A percentile compares a stretch with the other conserved stretches of the same genome.
phyloP scores from a whole-genome alignment of 2,888 invertebrate genomes.

The Sinotaia quadrata region DNA sequence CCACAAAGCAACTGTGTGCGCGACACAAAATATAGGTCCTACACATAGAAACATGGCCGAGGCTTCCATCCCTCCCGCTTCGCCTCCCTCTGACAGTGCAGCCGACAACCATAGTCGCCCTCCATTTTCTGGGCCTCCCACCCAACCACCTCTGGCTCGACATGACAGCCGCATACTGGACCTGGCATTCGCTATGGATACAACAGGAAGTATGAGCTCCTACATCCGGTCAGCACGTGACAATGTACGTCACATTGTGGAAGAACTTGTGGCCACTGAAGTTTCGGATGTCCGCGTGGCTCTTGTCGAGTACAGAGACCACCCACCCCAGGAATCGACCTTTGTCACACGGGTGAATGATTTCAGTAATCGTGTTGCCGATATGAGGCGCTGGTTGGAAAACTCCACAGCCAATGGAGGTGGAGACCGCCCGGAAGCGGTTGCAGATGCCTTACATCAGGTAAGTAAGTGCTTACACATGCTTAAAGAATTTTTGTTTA shows the following conservation, averaged over 20 bases:
- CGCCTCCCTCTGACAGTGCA: too few relatives aligned
- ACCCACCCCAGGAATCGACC: conserved; percentile 62
- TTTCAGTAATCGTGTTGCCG: conserved; percentile 57
- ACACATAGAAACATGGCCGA: too few relatives aligned
- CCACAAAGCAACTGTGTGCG: too few relatives aligned
- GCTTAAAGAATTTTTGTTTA: too few relatives aligned
- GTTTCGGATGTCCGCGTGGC: conserved; percentile 62
- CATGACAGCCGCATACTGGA: conserved; percentile 61
- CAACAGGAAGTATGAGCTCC: conserved; percentile 61
- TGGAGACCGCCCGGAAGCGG: conserved; percentile 65
- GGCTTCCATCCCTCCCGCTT: too few relatives aligned
- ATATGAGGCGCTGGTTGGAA: conserved; percentile 63
- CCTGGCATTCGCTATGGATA: conserved; percentile 67
- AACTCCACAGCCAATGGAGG: conserved; percentile 60
- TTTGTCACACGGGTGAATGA: conserved; percentile 65
- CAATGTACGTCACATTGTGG: conserved; percentile 62
- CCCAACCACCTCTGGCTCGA: conserved; percentile 43
- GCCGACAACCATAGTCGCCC: too few relatives aligned
- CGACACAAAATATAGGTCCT: too few relatives aligned
- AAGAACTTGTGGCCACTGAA: conserved; percentile 62
- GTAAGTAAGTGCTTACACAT: too few relatives aligned
- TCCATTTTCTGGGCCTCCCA: not conserved
- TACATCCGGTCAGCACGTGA: conserved; percentile 61
- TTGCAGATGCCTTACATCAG: conserved; percentile 65
- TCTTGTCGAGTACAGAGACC: conserved; percentile 66